These are phyloP conservation scores for Nothocercus julius DNA, from an alignment of 2,113 vertebrate genomes.

Conservation along the genomic window DNA sequence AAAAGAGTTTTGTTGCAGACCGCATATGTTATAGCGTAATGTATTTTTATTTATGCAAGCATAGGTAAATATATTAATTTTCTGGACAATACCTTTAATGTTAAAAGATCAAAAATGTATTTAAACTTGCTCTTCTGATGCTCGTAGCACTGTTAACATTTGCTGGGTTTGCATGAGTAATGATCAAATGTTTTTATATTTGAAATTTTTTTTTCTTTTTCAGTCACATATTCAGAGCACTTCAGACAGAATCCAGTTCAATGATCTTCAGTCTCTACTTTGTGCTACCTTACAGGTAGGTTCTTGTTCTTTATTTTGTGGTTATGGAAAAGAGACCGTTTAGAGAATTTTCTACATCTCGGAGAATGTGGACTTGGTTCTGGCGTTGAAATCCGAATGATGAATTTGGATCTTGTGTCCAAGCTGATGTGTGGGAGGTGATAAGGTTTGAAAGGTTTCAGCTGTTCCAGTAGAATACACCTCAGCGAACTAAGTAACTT, in stretches of 20 bases:
- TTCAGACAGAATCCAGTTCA: constrained; percentile 97
- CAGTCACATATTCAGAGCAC: constrained; percentile 99
- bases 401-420: not conserved
- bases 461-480: fast-evolving
- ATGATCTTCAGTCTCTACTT: constrained; percentile 96
- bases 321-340: fast-evolving
- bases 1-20: not conserved
- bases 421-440: constrained; percentile 2
- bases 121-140: not conserved
- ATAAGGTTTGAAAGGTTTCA: not conserved
- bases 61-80: not conserved
- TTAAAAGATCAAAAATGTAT: not conserved
- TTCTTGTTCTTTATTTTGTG: no score
- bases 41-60: not conserved
- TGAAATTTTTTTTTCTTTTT: not conserved
- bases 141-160: not conserved
- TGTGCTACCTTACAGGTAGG: constrained; percentile 96
- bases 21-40: fast-evolving
- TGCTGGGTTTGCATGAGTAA: not conserved
- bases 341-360: not conserved
- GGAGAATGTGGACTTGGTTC: not conserved
- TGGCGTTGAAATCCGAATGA: not conserved
- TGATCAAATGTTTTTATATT: fast-evolving
- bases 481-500: not conserved
- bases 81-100: not conserved